Evolutionary conservation across 2,797 vertebrate genomes (phyloP), one percentile per base, ranked within the genome.

Genomic region (Sylvia borin): DNA sequence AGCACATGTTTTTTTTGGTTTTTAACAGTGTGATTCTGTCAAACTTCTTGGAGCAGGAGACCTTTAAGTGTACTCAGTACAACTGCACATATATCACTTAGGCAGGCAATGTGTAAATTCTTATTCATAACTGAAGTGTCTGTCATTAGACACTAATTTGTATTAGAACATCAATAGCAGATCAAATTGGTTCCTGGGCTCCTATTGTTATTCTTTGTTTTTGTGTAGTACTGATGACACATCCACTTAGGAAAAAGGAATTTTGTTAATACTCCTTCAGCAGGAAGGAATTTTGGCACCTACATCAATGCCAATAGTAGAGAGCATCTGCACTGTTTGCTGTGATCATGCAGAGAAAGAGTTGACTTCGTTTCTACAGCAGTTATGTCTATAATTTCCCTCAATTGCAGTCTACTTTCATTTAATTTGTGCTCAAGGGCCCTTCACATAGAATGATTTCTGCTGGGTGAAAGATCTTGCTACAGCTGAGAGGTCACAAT

Each of bases 341-440:
- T 82, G 95, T 92, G 92, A 96, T 96, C 90, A 81, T 26, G 68
- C 73, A 83, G 94, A 93, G 94, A 97, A 96, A 95, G 92, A 95
- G 93, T 79, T 92, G 80, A 87, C 96, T 96, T 97, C 34, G 34
- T 95, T 96, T 97, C 93, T 95, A 81, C 65, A 88, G 95, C 95
- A 97, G 95, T 97, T 97, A 94, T 96, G 96, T 80, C 95, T 97
- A 87, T 96, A 95, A 97, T 98, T 97, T 97, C 76, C 96, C 93
- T 96, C 80, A 13, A 97, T 96, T 97, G 95, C 95, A 94, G 95
- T 89, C 94, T 97, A 95, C 91, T 97, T 97, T 97, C 97, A 97
- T 98, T 97, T 98, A 97, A 98, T 98, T 98, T 98, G 96, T 97
- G 95, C 96, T 97, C 91, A 96, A 98, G 97, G 91, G 95, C 94